Evolutionary conservation across 2,113 vertebrate genomes (phyloP).

Genomic region (Rhipidura dahli): DNA sequence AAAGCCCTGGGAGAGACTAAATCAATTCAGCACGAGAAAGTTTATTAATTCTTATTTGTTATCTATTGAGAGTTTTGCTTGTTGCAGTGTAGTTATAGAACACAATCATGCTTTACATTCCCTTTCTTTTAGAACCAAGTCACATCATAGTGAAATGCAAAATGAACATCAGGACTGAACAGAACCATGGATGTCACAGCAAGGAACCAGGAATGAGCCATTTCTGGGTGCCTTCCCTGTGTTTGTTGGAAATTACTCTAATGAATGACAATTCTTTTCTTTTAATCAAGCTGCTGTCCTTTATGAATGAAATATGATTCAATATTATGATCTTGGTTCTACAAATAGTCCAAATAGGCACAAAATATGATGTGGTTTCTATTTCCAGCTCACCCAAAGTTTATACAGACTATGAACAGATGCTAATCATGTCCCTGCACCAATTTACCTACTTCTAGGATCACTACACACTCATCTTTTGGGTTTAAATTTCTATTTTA

Average conservation of each 20-base stretch:
- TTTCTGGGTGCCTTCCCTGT: background rate
- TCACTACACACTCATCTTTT: background rate
- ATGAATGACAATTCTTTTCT: background rate
- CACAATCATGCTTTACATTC: background rate
- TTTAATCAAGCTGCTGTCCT: background rate
- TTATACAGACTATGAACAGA: background rate
- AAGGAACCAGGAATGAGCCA: background rate
- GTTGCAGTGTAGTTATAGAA: background rate
- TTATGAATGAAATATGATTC: background rate
- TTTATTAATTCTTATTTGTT: background rate
- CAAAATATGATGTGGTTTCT: background rate
- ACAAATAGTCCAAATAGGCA: background rate
- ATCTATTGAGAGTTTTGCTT: background rate
- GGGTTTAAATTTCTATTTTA: background rate
- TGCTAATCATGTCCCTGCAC: background rate
- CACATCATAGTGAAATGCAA: background rate
- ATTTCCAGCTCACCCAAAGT: background rate
- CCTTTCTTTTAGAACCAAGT: background rate
- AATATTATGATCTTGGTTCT: background rate
- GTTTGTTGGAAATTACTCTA: background rate
- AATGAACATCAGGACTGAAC: background rate
- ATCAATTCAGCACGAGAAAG: background rate
- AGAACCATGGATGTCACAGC: fast-evolving
- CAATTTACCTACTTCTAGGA: background rate
- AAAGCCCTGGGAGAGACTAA: background rate